A percentile compares a stretch with the other conserved stretches of the same genome.
These are phyloP conservation scores for Cyclina sinensis DNA, from an alignment of 1,140 invertebrate genomes.

Conservation along the genomic window DNA sequence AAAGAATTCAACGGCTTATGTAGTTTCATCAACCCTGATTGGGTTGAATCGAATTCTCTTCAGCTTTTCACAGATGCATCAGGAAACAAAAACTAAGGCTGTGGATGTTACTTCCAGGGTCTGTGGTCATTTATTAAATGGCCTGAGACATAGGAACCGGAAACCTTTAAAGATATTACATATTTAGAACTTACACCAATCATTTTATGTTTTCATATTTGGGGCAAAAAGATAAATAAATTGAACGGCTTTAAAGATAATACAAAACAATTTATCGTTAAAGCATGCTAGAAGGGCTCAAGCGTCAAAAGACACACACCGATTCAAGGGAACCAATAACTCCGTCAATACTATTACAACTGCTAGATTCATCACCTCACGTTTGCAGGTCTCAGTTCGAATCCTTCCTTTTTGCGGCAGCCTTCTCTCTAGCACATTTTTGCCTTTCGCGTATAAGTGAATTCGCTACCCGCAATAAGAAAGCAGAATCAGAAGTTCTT, in stretches of 20 bases:
- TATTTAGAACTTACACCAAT: neutral
- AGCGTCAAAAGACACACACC: neutral
- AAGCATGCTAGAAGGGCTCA: neutral
- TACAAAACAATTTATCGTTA: neutral
- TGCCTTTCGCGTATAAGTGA: neutral
- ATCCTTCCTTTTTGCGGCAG: neutral
- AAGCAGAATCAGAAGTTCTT: neutral
- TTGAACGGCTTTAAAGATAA: neutral
- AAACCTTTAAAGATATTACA: neutral
- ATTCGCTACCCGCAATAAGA: neutral
- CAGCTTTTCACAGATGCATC: neutral
- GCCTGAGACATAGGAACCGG: neutral
- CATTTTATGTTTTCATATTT: neutral
- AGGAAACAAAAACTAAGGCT: neutral
- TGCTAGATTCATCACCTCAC: neutral
- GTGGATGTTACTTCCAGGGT: neutral
- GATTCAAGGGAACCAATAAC: neutral
- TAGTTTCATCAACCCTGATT: neutral
- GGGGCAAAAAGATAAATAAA: slow-evolving; percentile 1
- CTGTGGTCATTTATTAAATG: neutral
- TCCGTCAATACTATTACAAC: neutral
- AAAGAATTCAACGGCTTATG: neutral
- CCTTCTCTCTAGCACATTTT: neutral
- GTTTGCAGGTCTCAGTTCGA: neutral
- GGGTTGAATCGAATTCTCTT: neutral